Evolutionary conservation across 1,140 invertebrate species (phyloP).

Genomic region (Semibalanus balanoides): DNA sequence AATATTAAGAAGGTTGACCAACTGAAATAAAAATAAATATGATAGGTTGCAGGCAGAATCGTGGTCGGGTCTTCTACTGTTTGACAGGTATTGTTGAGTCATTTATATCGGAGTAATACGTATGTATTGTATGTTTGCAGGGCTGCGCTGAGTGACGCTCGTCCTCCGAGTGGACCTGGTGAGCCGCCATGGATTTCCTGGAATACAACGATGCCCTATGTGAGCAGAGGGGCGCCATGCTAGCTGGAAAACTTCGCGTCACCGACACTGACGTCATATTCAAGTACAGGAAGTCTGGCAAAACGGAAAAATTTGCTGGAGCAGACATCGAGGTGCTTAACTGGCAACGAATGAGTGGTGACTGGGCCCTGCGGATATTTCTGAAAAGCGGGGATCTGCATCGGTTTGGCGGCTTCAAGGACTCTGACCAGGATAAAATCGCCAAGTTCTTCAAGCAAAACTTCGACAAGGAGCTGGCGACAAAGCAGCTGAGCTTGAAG

Average conservation of each 20-base stretch:
- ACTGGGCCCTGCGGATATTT: constrained; percentile 76
- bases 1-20: no score
- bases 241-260: constrained; percentile 66
- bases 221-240: constrained; percentile 9
- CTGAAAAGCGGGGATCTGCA: constrained; percentile 80
- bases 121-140: no score
- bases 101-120: no score
- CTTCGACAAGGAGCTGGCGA: constrained; percentile 71
- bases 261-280: constrained; percentile 83
- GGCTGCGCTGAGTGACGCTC: no score
- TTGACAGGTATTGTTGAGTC: no score
- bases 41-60: no score
- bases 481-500: constrained; percentile 84
- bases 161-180: background rate
- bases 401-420: constrained; percentile 87
- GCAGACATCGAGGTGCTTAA: constrained; percentile 79
- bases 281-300: constrained; percentile 92
- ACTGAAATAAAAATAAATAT: no score
- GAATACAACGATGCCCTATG: constrained; percentile 4
- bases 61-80: no score
- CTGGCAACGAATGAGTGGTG: constrained; percentile 81
- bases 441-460: constrained; percentile 70
- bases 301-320: constrained; percentile 75
- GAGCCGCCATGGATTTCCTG: background rate
- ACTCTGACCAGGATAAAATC: constrained; percentile 39